Evolutionary conservation across 2,888 invertebrate species (phyloP), one percentile per base, ranked within the genome.

Genomic region (Stenodema calcarata): DNA sequence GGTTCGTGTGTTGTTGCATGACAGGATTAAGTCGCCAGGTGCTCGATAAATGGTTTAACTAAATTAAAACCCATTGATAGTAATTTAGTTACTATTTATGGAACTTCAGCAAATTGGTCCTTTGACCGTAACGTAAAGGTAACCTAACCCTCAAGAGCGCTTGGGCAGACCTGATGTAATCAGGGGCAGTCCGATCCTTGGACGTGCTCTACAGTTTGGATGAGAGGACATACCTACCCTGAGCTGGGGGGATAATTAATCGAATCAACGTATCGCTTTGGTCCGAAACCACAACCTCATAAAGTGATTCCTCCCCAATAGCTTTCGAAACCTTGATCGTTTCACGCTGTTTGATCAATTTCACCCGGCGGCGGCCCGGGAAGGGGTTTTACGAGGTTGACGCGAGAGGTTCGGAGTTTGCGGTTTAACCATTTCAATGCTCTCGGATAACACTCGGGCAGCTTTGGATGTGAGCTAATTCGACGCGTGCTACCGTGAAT

Each of bases 261-360:
- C 47, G 80, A 47, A 80, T 80, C 27, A 80, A 80, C 44, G 30
- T 44, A 27, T 50, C 80, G 80, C 80, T 80, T 80, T 80, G 80
- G 80, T 41, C 47, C 35, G 44, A 47, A 78, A 54, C 80, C 80
- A 50, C 80, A 44, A 27, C 44, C 78, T 78, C 44, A 78, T 78
- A 44, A 78, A 80, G 42, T 80, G 80, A 80, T 80, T 80, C 80
- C 80, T 80, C 80, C 50, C 44, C 42, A 62, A 62, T 62, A 62
- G 62, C 62, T 62, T 27, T 18, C 62, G 23, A 23, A 62, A 62
- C 62, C 62, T 62, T 23, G 62, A 62, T 62, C 62, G 62, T 62
- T 62, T 23, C 23, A 62, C 62, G 62, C 23, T 9, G 62, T 62
- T 62, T 62, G 62, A 62, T 62, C 62, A 62, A 62, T 62, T 62